Percentiles rank a stretch among this genome's conserved stretches.
phyloP scores from a whole-genome alignment of 1,140 invertebrate species.

The Dermatophagoides farinae region DNA sequence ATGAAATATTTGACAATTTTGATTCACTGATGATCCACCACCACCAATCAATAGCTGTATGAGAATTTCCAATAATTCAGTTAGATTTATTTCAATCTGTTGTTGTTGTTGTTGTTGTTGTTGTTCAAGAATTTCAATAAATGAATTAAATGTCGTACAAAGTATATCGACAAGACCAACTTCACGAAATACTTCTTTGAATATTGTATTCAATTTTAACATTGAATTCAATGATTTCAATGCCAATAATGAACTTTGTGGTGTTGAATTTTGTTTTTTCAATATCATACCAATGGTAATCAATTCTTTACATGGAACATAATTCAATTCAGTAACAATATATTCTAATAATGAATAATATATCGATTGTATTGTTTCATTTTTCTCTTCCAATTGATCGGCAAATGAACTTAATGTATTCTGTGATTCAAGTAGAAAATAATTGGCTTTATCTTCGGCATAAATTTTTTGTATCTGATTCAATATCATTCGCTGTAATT shows the following conservation, averaged over 20 bases:
- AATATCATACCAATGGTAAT: conserved; percentile 81
- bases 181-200: conserved; percentile 94
- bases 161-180: conserved; percentile 68
- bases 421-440: conserved; percentile 91
- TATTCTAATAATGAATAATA: conserved; percentile 89
- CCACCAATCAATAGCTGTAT: conserved; percentile 10
- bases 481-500: conserved; percentile 67
- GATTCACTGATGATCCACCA: conserved; percentile 8
- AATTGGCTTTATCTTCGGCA: conserved; percentile 92
- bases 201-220: conserved; percentile 43
- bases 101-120: background rate
- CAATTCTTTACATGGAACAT: conserved; percentile 95
- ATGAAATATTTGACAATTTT: conserved; percentile 15
- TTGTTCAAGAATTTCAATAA: background rate
- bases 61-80: conserved; percentile 2
- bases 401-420: conserved; percentile 87
- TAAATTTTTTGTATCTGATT: conserved; percentile 91
- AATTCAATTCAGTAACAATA: conserved; percentile 87
- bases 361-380: conserved; percentile 73
- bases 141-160: background rate
- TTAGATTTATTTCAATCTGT: background rate
- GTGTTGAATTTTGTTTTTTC: conserved; percentile 32
- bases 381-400: conserved; percentile 78
- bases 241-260: conserved; percentile 56
- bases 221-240: conserved; percentile 72